Evolutionary conservation across 1,140 invertebrate genomes (phyloP), one percentile per base, ranked within the genome.

Genomic region (Papilio xuthus): DNA sequence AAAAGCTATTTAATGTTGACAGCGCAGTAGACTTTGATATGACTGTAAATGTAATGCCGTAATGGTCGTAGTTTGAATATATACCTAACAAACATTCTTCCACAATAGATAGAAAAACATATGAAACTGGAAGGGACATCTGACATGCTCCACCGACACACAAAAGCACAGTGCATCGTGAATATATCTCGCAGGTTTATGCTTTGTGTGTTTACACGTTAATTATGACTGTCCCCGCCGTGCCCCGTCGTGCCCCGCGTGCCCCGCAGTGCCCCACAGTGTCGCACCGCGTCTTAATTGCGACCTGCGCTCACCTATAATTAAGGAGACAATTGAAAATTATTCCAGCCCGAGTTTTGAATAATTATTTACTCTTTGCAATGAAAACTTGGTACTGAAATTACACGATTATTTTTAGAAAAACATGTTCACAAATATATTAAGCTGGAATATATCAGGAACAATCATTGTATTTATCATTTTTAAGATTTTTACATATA

Each of bases 251-350:
- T 50, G 41, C 41, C 41, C 41, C 41, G 41, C 47, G 50, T 53
- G n/a, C 50, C 50, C 1, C 26, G 56, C 56, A 9, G 56, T 50
- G 72, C 47, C 26, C 41, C 41, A 4, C 71, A 20, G 71, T 50
- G 71, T 73, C 20, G 71, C 71, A 73, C 23, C 71, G 23, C 15
- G 71, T 50, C 71, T 73, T 73, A 73, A 73, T 73, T 73, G 44
- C 71, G 71, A 44, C 60, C 60, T 67, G 60, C 71, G 71, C 71
- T 73, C 41, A 73, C 71, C 71, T 73, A 47, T 50, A 73, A 73
- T 73, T 47, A 47, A 50, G 42, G 13, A 73, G 71, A 73, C 42
- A 73, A 47, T 47, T 73, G 71, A 50, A 73, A 73, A 73, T 73
- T 73, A 50, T 73, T 50, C 42, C 71, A 26, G 41, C 47, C 13